A percentile compares a stretch with the other conserved stretches of the same genome.
Evolutionary conservation across 2,113 vertebrate species (phyloP).

Genomic region (Asarcornis scutulata): DNA sequence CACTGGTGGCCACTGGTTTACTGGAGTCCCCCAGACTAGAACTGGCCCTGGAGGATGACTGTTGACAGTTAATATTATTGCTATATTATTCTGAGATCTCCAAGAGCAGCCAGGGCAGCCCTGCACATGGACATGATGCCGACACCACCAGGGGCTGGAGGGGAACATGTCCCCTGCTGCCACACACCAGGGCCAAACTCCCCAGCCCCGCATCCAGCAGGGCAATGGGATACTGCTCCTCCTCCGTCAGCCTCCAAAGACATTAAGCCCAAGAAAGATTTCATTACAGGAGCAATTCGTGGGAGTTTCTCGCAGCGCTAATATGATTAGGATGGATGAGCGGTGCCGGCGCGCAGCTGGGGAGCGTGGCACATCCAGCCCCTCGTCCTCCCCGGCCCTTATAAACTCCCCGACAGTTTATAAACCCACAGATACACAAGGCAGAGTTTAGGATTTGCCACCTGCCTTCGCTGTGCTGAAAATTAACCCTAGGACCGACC

Average conservation of each 20-base stretch:
- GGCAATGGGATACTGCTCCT: neutral
- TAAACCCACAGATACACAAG: neutral
- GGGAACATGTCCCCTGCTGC: rapidly evolving
- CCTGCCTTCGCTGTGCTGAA: too few species aligned
- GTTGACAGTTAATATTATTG: neutral
- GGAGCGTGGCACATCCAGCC: neutral
- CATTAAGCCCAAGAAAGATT: neutral
- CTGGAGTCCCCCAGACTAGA: neutral
- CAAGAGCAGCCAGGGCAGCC: neutral
- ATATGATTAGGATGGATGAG: neutral
- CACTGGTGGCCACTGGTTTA: neutral
- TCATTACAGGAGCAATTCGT: neutral
- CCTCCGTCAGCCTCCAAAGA: neutral
- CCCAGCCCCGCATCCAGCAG: neutral
- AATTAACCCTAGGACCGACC: neutral
- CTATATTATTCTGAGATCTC: neutral
- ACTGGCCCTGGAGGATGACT: neutral
- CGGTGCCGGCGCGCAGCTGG: too few species aligned
- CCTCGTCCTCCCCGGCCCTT: neutral
- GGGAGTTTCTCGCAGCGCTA: neutral
- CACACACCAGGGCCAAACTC: rapidly evolving
- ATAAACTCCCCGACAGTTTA: neutral
- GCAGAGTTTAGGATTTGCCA: neutral
- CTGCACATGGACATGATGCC: rapidly evolving
- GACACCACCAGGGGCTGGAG: rapidly evolving